A percentile compares a stretch with the other conserved stretches of the same genome.
phyloP scores from a whole-genome alignment of 2,888 invertebrate species.

The Spatulosminthurus flaviceps region DNA sequence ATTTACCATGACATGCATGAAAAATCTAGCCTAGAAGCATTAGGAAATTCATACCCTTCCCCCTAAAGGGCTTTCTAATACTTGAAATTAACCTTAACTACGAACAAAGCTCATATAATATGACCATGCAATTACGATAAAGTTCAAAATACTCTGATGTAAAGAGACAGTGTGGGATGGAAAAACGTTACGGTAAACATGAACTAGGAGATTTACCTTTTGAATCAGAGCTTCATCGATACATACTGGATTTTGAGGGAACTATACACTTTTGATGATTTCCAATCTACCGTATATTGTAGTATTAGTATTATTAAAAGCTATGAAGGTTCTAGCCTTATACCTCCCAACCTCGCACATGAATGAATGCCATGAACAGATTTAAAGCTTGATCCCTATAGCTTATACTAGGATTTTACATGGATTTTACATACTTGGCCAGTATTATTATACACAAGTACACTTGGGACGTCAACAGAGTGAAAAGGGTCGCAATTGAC shows the following conservation, averaged over 20 bases:
- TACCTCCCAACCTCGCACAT: neutral
- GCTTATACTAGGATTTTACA: neutral
- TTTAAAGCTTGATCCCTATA: too few relatives aligned
- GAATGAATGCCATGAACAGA: neutral
- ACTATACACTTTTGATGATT: conserved; percentile 1
- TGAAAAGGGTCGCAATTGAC: neutral
- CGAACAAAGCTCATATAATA: neutral
- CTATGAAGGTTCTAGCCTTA: neutral
- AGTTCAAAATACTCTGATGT: neutral
- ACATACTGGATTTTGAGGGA: neutral
- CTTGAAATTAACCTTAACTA: too few relatives aligned
- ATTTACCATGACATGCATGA: neutral
- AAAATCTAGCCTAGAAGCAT: neutral
- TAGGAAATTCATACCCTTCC: neutral
- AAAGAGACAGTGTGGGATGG: too few relatives aligned
- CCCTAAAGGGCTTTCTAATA: neutral
- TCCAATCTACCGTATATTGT: neutral
- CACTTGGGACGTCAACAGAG: neutral
- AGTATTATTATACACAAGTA: neutral
- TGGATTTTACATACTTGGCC: neutral
- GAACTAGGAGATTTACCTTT: neutral
- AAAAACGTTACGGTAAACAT: neutral
- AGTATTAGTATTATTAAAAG: conserved; percentile 18
- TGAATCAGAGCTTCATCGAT: neutral
- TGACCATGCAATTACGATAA: neutral